Conservation (phyloP, 2,888 invertebrate genomes). For the Drosophila cognata region DNA sequence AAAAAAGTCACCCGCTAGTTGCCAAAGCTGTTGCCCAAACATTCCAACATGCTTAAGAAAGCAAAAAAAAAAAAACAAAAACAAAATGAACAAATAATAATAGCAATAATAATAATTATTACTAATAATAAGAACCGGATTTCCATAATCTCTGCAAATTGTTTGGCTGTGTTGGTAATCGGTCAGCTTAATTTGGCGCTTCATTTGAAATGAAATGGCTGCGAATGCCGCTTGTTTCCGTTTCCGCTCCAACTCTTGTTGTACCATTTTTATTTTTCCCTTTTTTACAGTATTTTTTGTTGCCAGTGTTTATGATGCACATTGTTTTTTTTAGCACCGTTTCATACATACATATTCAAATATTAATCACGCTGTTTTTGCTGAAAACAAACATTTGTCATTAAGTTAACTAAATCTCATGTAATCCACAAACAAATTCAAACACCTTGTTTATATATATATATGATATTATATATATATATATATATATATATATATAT, state of each 20-base stretch:
- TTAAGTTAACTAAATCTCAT: slow-evolving; percentile 22
- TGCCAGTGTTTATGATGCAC: slow-evolving; percentile 30
- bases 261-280: background rate
- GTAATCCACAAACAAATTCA: background rate
- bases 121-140: slow-evolving; percentile 33
- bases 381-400: slow-evolving; percentile 3
- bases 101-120: slow-evolving; percentile 3
- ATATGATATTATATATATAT: background rate
- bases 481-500: slow-evolving; percentile 5
- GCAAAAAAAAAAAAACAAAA: background rate
- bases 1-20: background rate
- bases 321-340: slow-evolving; percentile 3
- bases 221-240: slow-evolving; percentile 56
- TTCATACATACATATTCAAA: background rate
- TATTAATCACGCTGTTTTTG: slow-evolving; percentile 1
- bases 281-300: slow-evolving; percentile 10
- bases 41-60: slow-evolving; percentile 17
- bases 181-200: slow-evolving; percentile 34
- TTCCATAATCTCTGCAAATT: slow-evolving; percentile 31
- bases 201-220: slow-evolving; percentile 36
- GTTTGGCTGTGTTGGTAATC: slow-evolving; percentile 19
- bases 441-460: slow-evolving; percentile 7
- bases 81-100: background rate
- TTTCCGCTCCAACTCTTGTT: slow-evolving; percentile 46
- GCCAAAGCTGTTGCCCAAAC: background rate